Percentiles rank a stretch among this genome's conserved stretches.
Conservation (phyloP, 2,113 vertebrate genomes). For the Lontra canadensis region DNA sequence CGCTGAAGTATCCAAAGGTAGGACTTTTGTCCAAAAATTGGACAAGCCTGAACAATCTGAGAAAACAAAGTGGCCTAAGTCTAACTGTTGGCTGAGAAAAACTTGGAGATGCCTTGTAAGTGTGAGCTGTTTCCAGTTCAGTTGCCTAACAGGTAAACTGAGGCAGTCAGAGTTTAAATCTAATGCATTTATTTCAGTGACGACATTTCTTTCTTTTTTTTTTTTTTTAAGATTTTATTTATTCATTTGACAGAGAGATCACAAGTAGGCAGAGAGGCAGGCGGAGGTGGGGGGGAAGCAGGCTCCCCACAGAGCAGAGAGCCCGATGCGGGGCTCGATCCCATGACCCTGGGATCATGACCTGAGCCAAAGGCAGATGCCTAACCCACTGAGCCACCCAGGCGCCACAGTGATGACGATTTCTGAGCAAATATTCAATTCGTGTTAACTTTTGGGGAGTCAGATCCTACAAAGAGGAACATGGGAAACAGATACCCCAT, state of each 20-base stretch:
- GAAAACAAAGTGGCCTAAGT: background rate
- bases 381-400: too few relatives aligned
- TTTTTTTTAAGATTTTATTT: too few relatives aligned
- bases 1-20: conserved; percentile 8
- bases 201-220: background rate
- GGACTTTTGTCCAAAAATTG: conserved; percentile 39
- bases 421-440: conserved; percentile 72
- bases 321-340: too few relatives aligned
- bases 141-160: background rate
- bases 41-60: background rate
- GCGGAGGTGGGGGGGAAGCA: too few relatives aligned
- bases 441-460: conserved; percentile 65
- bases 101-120: background rate
- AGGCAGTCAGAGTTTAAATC: conserved; percentile 33
- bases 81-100: background rate
- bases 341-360: too few relatives aligned
- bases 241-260: too few relatives aligned
- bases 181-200: background rate
- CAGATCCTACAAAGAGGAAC: background rate
- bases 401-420: conserved; percentile 11
- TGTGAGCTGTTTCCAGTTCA: background rate
- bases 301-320: too few relatives aligned
- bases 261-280: too few relatives aligned
- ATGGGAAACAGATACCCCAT: conserved; percentile 52
- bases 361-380: too few relatives aligned